Base-by-base conservation (phyloP, 2,888 invertebrate species). In the Heteromyza rotundicornis region DNA sequence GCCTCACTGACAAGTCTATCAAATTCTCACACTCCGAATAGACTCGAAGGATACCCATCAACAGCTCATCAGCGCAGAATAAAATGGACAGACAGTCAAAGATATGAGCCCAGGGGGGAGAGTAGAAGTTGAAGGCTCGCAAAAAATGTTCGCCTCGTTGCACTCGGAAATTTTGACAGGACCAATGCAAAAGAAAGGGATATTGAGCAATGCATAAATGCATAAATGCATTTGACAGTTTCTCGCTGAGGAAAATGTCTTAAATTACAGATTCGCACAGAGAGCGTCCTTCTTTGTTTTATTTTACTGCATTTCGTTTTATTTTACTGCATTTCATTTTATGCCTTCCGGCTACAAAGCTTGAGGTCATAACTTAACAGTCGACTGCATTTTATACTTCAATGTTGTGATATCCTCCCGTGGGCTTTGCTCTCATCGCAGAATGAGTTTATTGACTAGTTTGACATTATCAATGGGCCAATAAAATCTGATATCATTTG, bases 21-120 rank as follows among this genome's bases (percentile, higher is more conserved):
- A 74, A 74, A 72, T 70, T 74, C 70, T 73, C 74, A 73, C 73
- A 73, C 74, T 57, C 66, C 64, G 56, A 58, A 66, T 64, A 69
- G 66, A 69, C 66, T 67, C 63, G 66, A 64, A 53, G 68, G 64
- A 64, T 64, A 40, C 47, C 35, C 53, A 53, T 53, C 35, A 35
- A 53, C 53, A 53, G 19, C 32, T 53, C 35, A 53, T 32, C 53
- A 19, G 24, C 63, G 61, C 58, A 53, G 57, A 59, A 54, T 57
- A 5, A 64, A 59, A 59, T 67, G 72, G 27, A 27, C 27, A 27
- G 27, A 5, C 27, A 27, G n/a, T n/a, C n/a, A n/a, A n/a, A n/a
- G n/a, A n/a, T n/a, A n/a, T n/a, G n/a, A n/a, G n/a, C n/a, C n/a
- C n/a, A n/a, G n/a, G n/a, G n/a, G n/a, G n/a, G n/a, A n/a, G n/a